These are phyloP conservation scores for Hiodon alosoides DNA, from an alignment of 2,113 vertebrate species.

Conservation along the genomic window DNA sequence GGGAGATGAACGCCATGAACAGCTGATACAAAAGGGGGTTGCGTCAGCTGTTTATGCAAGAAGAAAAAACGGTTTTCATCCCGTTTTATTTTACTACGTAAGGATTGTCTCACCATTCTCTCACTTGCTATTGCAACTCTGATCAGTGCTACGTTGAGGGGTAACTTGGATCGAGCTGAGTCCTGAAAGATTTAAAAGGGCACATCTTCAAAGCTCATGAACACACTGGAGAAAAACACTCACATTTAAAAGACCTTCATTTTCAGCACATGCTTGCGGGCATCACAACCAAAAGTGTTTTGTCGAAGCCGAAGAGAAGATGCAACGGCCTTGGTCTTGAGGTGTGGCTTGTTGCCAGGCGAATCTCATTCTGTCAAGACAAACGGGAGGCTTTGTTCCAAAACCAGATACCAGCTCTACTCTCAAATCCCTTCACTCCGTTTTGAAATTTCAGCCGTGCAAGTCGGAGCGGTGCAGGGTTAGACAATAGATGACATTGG, in stretches of 20 bases:
- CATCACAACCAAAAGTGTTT: conserved; percentile 39
- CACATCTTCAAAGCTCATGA: too few species aligned
- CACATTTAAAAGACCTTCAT: conserved; percentile 20
- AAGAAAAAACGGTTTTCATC: too few species aligned
- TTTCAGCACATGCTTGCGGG: conserved; percentile 37
- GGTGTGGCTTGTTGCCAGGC: conserved; percentile 34
- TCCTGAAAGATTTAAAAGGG: conserved; percentile 39
- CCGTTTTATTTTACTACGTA: too few species aligned
- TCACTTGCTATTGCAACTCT: too few species aligned
- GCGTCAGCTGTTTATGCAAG: too few species aligned
- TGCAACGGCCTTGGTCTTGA: conserved; percentile 27
- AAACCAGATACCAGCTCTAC: conserved; percentile 53
- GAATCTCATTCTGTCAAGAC: conserved; percentile 46
- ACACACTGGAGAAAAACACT: too few species aligned
- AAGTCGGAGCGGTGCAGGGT: conserved; percentile 53
- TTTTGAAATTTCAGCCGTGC: conserved; percentile 58
- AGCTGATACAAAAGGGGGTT: too few species aligned
- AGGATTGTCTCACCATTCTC: too few species aligned
- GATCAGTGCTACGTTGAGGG: too few species aligned
- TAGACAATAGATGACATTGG: conserved; percentile 71
- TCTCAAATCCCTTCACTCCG: conserved; percentile 56
- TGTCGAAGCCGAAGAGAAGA: conserved; percentile 29
- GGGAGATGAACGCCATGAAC: too few species aligned
- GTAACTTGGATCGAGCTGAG: background rate
- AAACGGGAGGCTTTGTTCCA: conserved; percentile 48